phyloP scores from a whole-genome alignment of 2,797 vertebrate species.

The Leucoraja ocellata region DNA sequence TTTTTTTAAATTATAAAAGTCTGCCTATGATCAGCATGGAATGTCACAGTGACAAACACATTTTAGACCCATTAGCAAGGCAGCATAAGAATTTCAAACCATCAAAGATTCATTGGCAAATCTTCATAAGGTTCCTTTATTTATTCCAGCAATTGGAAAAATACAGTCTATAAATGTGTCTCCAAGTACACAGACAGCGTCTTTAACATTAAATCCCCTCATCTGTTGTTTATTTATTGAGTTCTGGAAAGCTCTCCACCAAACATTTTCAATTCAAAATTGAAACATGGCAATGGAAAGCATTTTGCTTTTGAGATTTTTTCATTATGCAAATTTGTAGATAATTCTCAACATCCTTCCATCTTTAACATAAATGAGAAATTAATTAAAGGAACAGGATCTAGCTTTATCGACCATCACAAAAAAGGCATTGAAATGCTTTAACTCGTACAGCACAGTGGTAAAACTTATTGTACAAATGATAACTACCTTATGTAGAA shows the following conservation, averaged over 20 bases:
- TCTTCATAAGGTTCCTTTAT: conserved; percentile 38
- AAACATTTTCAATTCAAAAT: conserved; percentile 30
- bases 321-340: not conserved
- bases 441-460: not conserved
- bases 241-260: conserved; percentile 34
- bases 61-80: conserved; percentile 30
- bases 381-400: conserved; percentile 24
- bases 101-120: conserved; percentile 36
- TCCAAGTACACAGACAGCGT: conserved; percentile 34
- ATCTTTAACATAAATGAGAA: not conserved
- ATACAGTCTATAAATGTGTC: conserved; percentile 33
- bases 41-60: conserved; percentile 36
- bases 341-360: not conserved
- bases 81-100: conserved; percentile 36
- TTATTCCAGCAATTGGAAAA: conserved; percentile 38
- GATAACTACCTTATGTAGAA: not conserved
- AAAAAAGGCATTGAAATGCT: not conserved
- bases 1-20: conserved; percentile 20
- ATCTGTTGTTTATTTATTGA: conserved; percentile 39
- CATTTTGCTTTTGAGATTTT: not conserved
- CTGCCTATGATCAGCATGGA: conserved; percentile 37
- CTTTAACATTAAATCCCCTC: conserved; percentile 31
- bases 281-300: conserved; percentile 14
- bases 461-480: not conserved
- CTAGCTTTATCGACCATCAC: not conserved